These are phyloP conservation scores for Bursaphelenchus mucronatus DNA, from an alignment of 1,140 invertebrate species.

Conservation along the genomic window DNA sequence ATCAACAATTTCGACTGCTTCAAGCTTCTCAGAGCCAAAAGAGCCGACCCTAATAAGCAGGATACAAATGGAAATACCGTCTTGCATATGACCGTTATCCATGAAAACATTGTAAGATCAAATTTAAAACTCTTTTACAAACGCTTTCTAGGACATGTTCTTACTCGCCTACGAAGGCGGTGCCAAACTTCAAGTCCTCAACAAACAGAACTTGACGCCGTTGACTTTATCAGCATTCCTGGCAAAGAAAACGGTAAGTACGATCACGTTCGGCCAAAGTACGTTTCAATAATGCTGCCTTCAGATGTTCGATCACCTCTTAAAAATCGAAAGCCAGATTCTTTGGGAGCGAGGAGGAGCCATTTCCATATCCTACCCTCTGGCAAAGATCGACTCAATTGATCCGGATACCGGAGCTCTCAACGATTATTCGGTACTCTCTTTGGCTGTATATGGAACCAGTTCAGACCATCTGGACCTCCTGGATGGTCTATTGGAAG, in stretches of 20 bases:
- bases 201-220: slow-evolving; percentile 81
- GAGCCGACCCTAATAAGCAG: slow-evolving; percentile 83
- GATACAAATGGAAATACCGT: slow-evolving; percentile 97
- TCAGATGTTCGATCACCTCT: slow-evolving; percentile 76
- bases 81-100: slow-evolving; percentile 91
- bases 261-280: background rate
- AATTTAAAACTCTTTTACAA: background rate
- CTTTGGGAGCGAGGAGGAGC: slow-evolving; percentile 72
- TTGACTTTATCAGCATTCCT: slow-evolving; percentile 86
- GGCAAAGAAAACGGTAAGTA: slow-evolving; percentile 68
- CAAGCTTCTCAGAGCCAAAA: slow-evolving; percentile 81
- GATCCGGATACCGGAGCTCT: slow-evolving; percentile 82
- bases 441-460: slow-evolving; percentile 94
- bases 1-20: slow-evolving; percentile 94
- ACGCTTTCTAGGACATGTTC: slow-evolving; percentile 72
- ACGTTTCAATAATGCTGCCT: slow-evolving; percentile 57
- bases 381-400: slow-evolving; percentile 91
- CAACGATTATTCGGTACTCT: slow-evolving; percentile 84
- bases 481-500: slow-evolving; percentile 86
- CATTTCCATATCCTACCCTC: slow-evolving; percentile 80
- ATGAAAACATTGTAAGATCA: slow-evolving; percentile 74
- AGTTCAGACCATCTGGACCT: slow-evolving; percentile 81
- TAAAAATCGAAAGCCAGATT: slow-evolving; percentile 62
- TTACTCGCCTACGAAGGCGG: slow-evolving; percentile 89
- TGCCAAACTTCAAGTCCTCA: slow-evolving; percentile 76